These are phyloP conservation scores for Acanthopagrus latus DNA, from an alignment of 2,797 vertebrate genomes.

Conservation along the genomic window DNA sequence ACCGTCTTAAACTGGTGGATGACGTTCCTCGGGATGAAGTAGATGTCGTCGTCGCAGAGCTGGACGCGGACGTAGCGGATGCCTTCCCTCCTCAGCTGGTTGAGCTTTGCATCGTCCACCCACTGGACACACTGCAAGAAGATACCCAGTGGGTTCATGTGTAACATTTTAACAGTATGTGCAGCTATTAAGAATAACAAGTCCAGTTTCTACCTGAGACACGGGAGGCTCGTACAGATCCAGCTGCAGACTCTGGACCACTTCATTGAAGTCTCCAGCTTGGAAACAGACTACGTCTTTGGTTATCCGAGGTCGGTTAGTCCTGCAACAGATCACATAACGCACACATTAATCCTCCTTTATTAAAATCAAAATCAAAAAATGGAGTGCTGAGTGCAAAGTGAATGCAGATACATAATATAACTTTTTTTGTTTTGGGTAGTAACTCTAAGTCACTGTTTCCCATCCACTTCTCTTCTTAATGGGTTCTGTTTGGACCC, in stretches of 20 bases:
- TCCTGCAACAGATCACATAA: constrained; percentile 81
- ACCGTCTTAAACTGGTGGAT: constrained; percentile 99
- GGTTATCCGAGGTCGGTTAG: constrained; percentile 94
- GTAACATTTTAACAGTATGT: neutral
- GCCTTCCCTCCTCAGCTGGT: constrained; percentile 97
- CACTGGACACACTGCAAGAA: constrained; percentile 82
- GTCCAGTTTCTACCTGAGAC: constrained; percentile 89
- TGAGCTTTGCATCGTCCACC: constrained; percentile 99
- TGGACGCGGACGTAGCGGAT: constrained; percentile 94
- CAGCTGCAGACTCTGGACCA: constrained; percentile 96
- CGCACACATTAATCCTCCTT: neutral
- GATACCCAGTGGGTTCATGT: neutral
- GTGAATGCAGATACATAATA: too few relatives aligned
- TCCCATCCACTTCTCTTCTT: too few relatives aligned
- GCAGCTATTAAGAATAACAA: neutral
- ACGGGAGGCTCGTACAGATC: constrained; percentile 98
- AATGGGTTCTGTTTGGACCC: too few relatives aligned
- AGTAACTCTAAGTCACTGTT: too few relatives aligned
- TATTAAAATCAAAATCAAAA: too few relatives aligned
- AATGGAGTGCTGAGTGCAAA: too few relatives aligned
- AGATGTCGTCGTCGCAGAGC: constrained; percentile 97
- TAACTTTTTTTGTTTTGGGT: too few relatives aligned
- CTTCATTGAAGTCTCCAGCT: constrained; percentile 96
- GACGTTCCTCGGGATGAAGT: constrained; percentile 99
- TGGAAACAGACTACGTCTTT: constrained; percentile 99